Percentiles rank a stretch among this genome's conserved stretches.
Conservation (phyloP, 2,797 vertebrate genomes). For the Falco concolor region DNA sequence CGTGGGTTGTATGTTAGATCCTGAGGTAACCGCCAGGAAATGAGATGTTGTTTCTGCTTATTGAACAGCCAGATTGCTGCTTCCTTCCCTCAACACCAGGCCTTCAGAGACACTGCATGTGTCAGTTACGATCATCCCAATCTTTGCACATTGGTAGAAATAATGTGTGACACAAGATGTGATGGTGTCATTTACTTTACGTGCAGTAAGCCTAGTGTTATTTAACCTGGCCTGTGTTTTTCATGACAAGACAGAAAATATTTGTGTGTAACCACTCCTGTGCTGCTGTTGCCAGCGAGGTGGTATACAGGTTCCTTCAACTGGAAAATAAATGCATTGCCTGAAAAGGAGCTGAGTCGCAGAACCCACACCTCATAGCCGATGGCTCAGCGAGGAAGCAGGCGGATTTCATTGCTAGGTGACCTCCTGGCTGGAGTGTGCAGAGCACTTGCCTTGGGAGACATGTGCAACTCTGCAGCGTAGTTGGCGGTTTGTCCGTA, state of each 20-base stretch:
- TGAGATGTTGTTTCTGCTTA: neutral
- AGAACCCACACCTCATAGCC: neutral
- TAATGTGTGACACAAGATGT: neutral
- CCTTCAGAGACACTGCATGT: neutral
- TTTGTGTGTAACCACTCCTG: neutral
- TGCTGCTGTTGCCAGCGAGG: conserved; percentile 12
- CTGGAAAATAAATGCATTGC: neutral
- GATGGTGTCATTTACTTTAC: neutral
- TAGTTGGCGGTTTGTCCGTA: conserved; percentile 15
- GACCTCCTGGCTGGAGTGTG: neutral
- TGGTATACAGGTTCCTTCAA: neutral
- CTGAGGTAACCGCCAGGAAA: neutral
- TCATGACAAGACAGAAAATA: neutral
- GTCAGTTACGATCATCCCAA: neutral
- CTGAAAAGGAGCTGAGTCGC: neutral
- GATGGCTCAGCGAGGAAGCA: neutral
- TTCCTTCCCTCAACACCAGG: neutral
- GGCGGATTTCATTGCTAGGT: neutral
- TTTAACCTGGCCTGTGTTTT: neutral
- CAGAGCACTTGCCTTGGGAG: neutral
- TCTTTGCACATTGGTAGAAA: neutral
- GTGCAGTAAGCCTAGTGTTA: neutral
- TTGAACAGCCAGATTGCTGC: neutral
- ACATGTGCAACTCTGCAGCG: neutral
- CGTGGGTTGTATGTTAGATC: neutral